These are phyloP conservation scores for Antheraea assamensis DNA, from an alignment of 2,888 invertebrate species.

Conservation along the genomic window DNA sequence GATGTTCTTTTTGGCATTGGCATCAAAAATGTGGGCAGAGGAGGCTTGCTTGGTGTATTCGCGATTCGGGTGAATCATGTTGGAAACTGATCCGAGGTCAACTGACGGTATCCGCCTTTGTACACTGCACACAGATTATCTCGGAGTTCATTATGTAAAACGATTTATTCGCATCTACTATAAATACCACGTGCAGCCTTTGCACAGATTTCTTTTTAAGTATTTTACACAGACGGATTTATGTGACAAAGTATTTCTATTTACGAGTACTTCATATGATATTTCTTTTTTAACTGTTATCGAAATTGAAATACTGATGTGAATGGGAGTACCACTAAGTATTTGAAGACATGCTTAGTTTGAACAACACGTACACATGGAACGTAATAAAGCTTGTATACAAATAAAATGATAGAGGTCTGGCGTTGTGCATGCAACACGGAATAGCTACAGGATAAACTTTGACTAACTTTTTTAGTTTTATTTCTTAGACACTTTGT, in stretches of 20 bases:
- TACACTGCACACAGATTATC: slow-evolving; percentile 36
- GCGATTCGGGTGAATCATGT: slow-evolving; percentile 58
- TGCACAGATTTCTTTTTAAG: slow-evolving; percentile 28
- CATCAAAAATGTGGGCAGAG: slow-evolving; percentile 44
- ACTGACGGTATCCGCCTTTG: slow-evolving; percentile 60
- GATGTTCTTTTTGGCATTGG: slow-evolving; percentile 42
- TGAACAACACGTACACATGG: too few species aligned
- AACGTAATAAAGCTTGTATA: too few species aligned
- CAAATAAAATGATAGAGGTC: too few species aligned
- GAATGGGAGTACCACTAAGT: too few species aligned
- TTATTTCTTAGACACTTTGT: too few species aligned
- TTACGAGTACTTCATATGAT: not conserved
- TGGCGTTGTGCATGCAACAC: too few species aligned
- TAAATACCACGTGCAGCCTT: slow-evolving; percentile 37
- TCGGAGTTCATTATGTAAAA: slow-evolving; percentile 21
- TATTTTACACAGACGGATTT: slow-evolving; percentile 12
- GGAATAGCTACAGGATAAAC: too few species aligned
- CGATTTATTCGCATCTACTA: slow-evolving; percentile 28
- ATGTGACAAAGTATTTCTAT: not conserved
- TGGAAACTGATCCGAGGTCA: slow-evolving; percentile 65
- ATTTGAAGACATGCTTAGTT: too few species aligned
- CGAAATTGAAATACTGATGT: too few species aligned
- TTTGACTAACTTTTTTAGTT: too few species aligned
- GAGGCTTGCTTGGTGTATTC: slow-evolving; percentile 42
- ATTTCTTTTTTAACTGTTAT: not conserved